Percentiles rank a stretch among this genome's conserved stretches.
phyloP scores from a whole-genome alignment of 2,797 vertebrate genomes.

The Crocidura indochinensis region DNA sequence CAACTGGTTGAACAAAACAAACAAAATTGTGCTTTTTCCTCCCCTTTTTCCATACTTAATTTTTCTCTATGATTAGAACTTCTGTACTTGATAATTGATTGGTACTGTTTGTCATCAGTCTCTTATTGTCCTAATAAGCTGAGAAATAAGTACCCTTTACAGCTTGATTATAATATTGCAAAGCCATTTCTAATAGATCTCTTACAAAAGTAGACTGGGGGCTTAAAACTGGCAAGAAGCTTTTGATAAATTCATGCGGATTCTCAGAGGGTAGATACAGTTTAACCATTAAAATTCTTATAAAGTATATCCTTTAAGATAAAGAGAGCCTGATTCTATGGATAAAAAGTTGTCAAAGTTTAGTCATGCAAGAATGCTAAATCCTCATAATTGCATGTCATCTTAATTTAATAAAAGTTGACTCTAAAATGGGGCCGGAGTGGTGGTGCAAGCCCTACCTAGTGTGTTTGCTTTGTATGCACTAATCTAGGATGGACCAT shows the following conservation, averaged over 20 bases:
- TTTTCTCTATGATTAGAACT: slow-evolving; percentile 6
- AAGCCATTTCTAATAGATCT: not conserved
- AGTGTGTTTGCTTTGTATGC: too few species aligned
- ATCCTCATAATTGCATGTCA: rapidly evolving
- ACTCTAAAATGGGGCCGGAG: not conserved
- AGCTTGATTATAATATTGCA: slow-evolving; percentile 28
- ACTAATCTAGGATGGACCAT: too few species aligned
- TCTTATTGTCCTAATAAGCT: not conserved
- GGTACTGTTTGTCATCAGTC: not conserved
- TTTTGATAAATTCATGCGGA: not conserved
- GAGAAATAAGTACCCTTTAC: not conserved
- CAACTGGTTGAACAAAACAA: too few species aligned
- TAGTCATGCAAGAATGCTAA: not conserved
- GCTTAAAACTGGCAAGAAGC: not conserved
- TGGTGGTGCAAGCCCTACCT: too few species aligned
- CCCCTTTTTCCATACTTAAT: not conserved
- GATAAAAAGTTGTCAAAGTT: not conserved
- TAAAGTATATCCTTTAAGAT: not conserved
- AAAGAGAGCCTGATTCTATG: not conserved
- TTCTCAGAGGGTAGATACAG: not conserved
- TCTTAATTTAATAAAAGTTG: slow-evolving; percentile 11
- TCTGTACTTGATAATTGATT: not conserved
- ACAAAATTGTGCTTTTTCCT: too few species aligned
- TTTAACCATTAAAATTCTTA: not conserved
- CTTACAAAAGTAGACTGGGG: not conserved